These are phyloP conservation scores for Elysia crispata DNA, from an alignment of 2,888 invertebrate genomes.

Conservation along the genomic window DNA sequence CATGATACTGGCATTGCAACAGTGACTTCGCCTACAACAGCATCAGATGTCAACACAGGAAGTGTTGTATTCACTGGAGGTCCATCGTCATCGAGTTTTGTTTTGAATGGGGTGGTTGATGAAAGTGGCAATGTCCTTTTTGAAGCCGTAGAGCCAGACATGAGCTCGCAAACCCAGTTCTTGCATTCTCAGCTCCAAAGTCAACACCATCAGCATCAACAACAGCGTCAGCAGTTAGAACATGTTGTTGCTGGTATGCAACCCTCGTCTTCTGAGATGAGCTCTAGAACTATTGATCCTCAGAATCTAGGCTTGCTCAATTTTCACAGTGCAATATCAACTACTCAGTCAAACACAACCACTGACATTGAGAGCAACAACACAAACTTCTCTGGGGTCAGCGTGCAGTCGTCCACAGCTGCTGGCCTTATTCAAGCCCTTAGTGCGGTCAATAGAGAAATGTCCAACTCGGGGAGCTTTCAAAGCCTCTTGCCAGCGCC, in stretches of 20 bases:
- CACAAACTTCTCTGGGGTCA: not conserved
- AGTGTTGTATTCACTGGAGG: no score
- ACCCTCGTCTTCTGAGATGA: conserved; percentile 32
- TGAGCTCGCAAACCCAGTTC: not conserved
- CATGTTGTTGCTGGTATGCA: conserved; percentile 20
- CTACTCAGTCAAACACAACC: not conserved
- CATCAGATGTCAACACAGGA: no score
- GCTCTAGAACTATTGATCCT: conserved; percentile 25
- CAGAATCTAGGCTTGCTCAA: conserved; percentile 12
- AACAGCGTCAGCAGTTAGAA: not conserved
- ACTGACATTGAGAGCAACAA: conserved; percentile 18
- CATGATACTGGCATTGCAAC: no score
- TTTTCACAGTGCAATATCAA: not conserved
- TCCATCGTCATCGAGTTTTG: no score
- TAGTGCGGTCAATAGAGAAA: conserved; percentile 34
- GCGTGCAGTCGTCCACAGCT: conserved; percentile 1
- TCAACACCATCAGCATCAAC: not conserved
- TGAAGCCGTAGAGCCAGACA: not conserved
- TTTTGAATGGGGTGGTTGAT: no score
- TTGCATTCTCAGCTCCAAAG: not conserved
- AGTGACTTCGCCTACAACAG: no score
- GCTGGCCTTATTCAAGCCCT: conserved; percentile 38
- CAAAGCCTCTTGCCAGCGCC: conserved; percentile 16
- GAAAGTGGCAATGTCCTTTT: no score
- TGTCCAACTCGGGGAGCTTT: conserved; percentile 36